Base-by-base conservation (phyloP, 2,113 vertebrate species). In the Phasianus colchicus region DNA sequence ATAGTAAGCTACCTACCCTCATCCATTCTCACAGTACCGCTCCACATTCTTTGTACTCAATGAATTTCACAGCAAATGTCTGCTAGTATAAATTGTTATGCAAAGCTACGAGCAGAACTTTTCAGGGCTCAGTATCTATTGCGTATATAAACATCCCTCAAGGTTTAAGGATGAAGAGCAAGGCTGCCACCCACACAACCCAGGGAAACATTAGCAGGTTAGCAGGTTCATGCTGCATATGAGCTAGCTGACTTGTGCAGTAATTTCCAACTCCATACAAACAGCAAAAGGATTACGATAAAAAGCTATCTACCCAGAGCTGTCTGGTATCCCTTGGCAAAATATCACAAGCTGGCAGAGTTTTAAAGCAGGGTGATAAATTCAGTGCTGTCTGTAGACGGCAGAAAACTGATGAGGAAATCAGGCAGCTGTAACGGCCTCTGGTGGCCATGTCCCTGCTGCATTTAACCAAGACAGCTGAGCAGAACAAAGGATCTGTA, bases 231-330 rank as follows among this genome's bases (percentile, higher is more conserved):
- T 16, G 36, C 14, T 30, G 36, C 52, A 9, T 3, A 50, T 54
- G 52, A 54, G 54, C 50, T 1, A 0, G 8, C 6, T 5, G 32
- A n/a, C 30, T 21, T 9, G 25, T 22, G 42, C 36, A 40, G 30
- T 5, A 7, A 40, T 38, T 89, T 50, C 29, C 25, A 50, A 7
- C 21, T 3, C 5, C 0, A 6, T 12, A 13, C 19, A 32, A 1
- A 16, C 15, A 34, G 17, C 3, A 22, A 61, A n/a, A n/a, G 15
- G 40, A 10, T 15, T 45, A 24, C 0, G 2, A 20, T n/a, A 40
- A 32, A 30, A 89, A 36, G 17, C 54, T 67, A 58, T 20, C 32
- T 24, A 8, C 30, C 50, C 55, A 9, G 27, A 50, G 50, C 57
- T 63, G 32, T 10, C 32, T 42, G 45, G 14, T 50, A 25, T 30